Conservation (phyloP, 2,797 vertebrate genomes). For the Chaetophractus vellerosus region DNA sequence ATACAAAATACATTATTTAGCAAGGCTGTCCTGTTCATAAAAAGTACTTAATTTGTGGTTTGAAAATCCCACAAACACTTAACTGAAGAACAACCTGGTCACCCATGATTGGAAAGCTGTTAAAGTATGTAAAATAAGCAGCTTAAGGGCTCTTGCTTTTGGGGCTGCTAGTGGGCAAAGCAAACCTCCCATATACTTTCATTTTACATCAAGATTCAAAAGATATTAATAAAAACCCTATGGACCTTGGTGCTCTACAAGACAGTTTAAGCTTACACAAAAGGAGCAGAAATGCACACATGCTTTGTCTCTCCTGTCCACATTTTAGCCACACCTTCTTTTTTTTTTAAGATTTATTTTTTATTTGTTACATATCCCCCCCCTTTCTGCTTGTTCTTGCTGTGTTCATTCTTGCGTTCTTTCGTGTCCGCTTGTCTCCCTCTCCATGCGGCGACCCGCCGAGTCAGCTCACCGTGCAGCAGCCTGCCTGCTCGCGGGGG, state of each 20-base stretch:
- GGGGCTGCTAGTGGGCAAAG: not conserved
- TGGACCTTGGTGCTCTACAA: not conserved
- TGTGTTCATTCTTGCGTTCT: no score
- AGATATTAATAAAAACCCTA: constrained; percentile 28
- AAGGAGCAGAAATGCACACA: not conserved
- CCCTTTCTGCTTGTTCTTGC: no score
- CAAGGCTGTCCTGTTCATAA: constrained; percentile 45
- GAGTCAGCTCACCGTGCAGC: no score
- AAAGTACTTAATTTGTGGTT: constrained; percentile 62
- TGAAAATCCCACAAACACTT: constrained; percentile 61
- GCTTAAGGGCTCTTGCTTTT: constrained; percentile 31
- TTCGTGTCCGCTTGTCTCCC: no score
- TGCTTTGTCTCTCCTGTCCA: not conserved
- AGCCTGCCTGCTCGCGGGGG: no score
- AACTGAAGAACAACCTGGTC: constrained; percentile 19
- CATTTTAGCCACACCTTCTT: not conserved
- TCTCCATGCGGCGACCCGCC: no score
- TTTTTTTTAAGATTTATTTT: no score
- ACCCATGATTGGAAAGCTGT: not conserved
- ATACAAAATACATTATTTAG: constrained; percentile 68
- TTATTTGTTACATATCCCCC: no score
- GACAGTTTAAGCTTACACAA: constrained; percentile 37
- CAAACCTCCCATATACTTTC: not conserved
- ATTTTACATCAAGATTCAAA: not conserved
- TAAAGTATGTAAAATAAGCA: not conserved